Evolutionary conservation across 1,140 invertebrate genomes (phyloP).

Genomic region (Mylabris phalerata): DNA sequence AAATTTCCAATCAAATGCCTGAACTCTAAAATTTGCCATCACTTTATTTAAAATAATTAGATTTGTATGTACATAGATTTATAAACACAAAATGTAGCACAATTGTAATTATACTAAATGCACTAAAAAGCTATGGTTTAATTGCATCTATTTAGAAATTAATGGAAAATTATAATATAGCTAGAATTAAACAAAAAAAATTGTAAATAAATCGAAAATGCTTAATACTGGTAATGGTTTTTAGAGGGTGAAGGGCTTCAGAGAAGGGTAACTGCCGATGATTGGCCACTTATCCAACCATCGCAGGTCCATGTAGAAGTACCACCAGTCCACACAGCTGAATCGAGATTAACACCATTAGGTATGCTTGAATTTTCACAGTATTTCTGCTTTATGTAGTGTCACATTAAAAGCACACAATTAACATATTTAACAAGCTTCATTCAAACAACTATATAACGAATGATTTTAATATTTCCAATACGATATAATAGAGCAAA

Average conservation of each 20-base stretch:
- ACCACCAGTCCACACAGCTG: conserved; percentile 65
- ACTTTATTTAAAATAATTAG: no score
- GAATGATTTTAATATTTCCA: conserved; percentile 5
- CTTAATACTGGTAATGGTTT: conserved; percentile 25
- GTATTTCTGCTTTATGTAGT: background rate
- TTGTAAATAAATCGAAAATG: background rate
- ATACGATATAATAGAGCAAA: conserved; percentile 50
- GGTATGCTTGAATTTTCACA: conserved; percentile 46
- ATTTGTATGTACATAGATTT: no score
- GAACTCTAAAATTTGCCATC: background rate
- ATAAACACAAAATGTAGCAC: no score
- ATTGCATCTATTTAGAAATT: no score
- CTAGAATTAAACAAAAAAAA: background rate
- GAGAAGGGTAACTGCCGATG: conserved; percentile 43
- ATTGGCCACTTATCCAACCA: conserved; percentile 68
- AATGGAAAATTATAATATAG: background rate
- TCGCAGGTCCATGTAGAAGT: conserved; percentile 70
- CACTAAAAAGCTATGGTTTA: no score
- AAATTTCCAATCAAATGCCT: background rate
- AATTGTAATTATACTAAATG: no score
- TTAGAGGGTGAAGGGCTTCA: conserved; percentile 43
- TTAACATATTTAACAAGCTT: background rate
- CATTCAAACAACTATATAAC: background rate
- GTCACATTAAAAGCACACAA: background rate
- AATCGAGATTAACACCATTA: conserved; percentile 71